phyloP scores from a whole-genome alignment of 1,140 invertebrate species.

The Eulimnadia texana region DNA sequence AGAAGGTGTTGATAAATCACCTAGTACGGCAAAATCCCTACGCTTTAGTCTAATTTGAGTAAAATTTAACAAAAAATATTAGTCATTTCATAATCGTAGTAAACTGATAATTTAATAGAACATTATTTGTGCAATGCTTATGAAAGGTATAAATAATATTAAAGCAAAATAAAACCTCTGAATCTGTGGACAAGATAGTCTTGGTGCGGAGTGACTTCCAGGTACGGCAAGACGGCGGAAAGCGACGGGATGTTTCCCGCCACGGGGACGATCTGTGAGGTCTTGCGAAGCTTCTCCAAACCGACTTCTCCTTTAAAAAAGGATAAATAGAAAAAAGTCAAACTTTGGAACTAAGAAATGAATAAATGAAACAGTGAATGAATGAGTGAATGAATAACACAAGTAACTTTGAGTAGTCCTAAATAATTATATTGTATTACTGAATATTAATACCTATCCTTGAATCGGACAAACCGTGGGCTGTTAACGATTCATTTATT shows the following conservation, averaged over 20 bases:
- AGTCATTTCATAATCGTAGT: too few species aligned
- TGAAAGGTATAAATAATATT: too few species aligned
- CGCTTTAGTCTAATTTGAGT: too few species aligned
- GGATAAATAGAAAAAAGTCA: too few species aligned
- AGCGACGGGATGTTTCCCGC: conserved; percentile 48
- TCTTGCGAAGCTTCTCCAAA: conserved; percentile 47
- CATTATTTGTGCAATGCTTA: too few species aligned
- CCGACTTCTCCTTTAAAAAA: conserved; percentile 32
- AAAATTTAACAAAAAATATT: too few species aligned
- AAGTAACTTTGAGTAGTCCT: too few species aligned
- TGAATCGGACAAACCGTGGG: conserved; percentile 51
- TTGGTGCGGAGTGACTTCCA: conserved; percentile 63
- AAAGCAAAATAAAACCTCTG: conserved; percentile 30
- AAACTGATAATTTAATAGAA: too few species aligned
- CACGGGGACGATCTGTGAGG: conserved; percentile 34
- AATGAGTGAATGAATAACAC: neutral
- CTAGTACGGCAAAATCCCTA: too few species aligned
- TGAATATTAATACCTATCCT: conserved; percentile 40
- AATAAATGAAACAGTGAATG: conserved; percentile 4
- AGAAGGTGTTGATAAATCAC: too few species aligned
- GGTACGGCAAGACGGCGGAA: conserved; percentile 51
- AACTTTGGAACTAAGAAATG: neutral
- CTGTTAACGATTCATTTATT: conserved; percentile 46
- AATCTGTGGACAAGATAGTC: conserved; percentile 66
- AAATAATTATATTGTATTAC: neutral